Evolutionary conservation across 2,113 vertebrate species (phyloP).

Genomic region (Cynocephalus volans): DNA sequence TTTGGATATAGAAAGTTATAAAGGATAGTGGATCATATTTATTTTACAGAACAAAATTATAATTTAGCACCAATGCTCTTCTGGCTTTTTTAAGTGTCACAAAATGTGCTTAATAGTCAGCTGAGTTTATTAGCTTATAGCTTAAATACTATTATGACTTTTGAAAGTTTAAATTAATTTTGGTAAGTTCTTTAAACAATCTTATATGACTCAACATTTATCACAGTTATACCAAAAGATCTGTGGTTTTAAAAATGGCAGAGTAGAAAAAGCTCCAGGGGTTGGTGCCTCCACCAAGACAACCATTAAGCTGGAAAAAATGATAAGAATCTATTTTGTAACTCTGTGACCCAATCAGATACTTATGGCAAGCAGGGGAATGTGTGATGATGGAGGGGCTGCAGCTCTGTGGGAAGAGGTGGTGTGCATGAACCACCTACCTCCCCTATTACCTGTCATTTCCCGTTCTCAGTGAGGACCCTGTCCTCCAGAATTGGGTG

Average conservation of each 20-base stretch:
- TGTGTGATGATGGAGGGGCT: background rate
- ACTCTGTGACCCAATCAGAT: background rate
- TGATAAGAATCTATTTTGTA: background rate
- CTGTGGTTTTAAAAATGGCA: conserved; percentile 66
- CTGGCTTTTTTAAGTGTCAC: conserved; percentile 35
- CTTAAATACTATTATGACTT: conserved; percentile 57
- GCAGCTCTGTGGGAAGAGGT: background rate
- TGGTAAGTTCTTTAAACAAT: conserved; percentile 14
- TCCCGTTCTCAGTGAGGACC: background rate
- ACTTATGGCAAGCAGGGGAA: background rate
- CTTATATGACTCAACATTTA: conserved; percentile 65
- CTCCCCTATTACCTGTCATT: too few relatives aligned
- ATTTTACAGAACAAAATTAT: conserved; percentile 67
- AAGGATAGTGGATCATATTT: conserved; percentile 43
- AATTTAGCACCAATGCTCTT: conserved; percentile 59
- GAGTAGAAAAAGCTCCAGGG: background rate
- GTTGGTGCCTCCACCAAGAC: background rate
- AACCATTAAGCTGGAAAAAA: background rate
- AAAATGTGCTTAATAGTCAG: conserved; percentile 59
- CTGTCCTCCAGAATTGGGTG: background rate
- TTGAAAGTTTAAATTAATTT: conserved; percentile 61
- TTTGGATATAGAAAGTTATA: background rate
- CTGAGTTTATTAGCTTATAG: conserved; percentile 70
- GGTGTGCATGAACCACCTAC: background rate
- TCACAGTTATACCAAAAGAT: conserved; percentile 76